Evolutionary conservation across 2,797 vertebrate species (phyloP).

Genomic region (Todus mexicanus): DNA sequence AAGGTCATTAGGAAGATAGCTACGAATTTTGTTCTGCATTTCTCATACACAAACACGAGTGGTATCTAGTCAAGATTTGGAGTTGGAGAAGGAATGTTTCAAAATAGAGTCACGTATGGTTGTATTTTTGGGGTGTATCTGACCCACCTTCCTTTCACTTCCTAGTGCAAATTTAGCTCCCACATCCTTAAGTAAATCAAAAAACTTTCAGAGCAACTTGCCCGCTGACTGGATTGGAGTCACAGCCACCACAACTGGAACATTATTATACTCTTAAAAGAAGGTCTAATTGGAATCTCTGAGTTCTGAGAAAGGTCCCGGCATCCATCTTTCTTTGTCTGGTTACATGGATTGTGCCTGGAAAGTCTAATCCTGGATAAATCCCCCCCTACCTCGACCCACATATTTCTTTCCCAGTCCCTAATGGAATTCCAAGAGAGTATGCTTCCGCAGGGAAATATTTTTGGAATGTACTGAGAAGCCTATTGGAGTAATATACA

Average conservation of each 20-base stretch:
- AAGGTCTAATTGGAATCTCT: conserved; percentile 34
- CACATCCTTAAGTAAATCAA: neutral
- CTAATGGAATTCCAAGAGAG: neutral
- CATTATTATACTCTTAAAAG: conserved; percentile 53
- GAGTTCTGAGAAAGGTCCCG: conserved; percentile 25
- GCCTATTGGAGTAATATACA: neutral
- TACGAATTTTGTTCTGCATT: neutral
- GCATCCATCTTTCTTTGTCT: conserved; percentile 30
- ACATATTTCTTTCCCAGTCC: neutral
- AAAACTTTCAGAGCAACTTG: conserved; percentile 32
- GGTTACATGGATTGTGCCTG: conserved; percentile 37
- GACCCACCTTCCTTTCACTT: neutral
- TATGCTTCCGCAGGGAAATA: neutral
- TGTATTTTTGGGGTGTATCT: neutral
- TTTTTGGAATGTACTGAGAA: neutral
- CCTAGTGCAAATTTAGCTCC: neutral
- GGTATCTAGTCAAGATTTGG: neutral
- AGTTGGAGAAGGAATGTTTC: neutral
- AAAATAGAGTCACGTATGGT: neutral
- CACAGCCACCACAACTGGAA: conserved; percentile 60
- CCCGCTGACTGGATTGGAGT: conserved; percentile 59
- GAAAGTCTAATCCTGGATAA: conserved; percentile 39
- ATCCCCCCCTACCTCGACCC: neutral
- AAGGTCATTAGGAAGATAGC: neutral
- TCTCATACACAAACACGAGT: neutral